Conservation (phyloP, 2,797 vertebrate genomes). For the Paedocypris micromegethes region DNA sequence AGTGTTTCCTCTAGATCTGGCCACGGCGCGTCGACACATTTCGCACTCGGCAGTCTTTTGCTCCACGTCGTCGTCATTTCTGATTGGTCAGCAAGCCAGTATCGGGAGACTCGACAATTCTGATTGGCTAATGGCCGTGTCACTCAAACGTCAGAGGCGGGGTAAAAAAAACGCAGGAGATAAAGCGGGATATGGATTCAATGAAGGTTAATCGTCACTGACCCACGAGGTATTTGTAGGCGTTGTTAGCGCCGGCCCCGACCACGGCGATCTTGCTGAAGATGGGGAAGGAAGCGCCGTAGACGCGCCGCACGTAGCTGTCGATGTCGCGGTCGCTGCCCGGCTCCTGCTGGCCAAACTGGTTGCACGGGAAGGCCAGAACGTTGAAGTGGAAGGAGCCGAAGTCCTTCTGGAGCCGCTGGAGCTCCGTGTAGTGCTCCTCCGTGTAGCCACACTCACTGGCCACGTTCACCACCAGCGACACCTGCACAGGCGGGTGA, state of each 20-base stretch:
- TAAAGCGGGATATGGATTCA: too few species aligned
- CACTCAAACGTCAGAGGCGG: too few species aligned
- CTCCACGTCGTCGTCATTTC: too few species aligned
- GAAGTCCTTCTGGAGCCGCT: slow-evolving; percentile 85
- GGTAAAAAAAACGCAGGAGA: too few species aligned
- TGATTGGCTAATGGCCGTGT: too few species aligned
- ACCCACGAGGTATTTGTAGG: slow-evolving; percentile 86
- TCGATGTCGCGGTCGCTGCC: slow-evolving; percentile 90
- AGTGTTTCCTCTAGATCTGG: too few species aligned
- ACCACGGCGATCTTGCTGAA: slow-evolving; percentile 89
- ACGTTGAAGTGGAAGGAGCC: slow-evolving; percentile 92
- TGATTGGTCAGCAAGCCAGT: too few species aligned
- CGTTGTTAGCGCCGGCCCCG: slow-evolving; percentile 81
- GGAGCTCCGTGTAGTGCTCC: slow-evolving; percentile 84
- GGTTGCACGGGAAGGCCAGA: slow-evolving; percentile 94
- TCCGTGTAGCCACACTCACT: slow-evolving; percentile 94
- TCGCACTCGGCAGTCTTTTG: too few species aligned
- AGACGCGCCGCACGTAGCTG: slow-evolving; percentile 81
- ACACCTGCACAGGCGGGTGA: slow-evolving; percentile 69
- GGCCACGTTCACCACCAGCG: slow-evolving; percentile 90
- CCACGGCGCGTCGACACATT: too few species aligned
- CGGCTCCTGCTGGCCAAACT: slow-evolving; percentile 94
- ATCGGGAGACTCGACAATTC: too few species aligned
- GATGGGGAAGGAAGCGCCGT: slow-evolving; percentile 85
- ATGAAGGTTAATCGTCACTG: slow-evolving; percentile 47